Conservation (phyloP, 2,888 invertebrate genomes). For the Epirrhoe tristata region DNA sequence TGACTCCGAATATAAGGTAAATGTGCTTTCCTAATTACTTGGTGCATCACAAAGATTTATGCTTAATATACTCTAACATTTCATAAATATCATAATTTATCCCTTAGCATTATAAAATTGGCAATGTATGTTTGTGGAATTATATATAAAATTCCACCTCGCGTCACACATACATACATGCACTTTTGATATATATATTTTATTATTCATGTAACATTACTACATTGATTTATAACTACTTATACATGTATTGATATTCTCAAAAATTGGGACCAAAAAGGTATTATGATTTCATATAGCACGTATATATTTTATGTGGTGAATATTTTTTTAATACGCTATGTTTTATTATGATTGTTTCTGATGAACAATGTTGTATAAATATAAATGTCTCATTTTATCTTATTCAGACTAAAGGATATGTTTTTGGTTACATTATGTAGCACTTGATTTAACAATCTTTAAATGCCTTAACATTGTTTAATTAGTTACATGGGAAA, state of each 20-base stretch:
- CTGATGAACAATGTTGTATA: conserved; percentile 29
- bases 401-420: conserved; percentile 77
- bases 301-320: not conserved
- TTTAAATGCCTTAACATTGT: not conserved
- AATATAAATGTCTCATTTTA: conserved; percentile 53
- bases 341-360: conserved; percentile 48
- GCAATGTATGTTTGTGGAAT: conserved; percentile 68
- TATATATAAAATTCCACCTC: conserved; percentile 69
- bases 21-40: conserved; percentile 24
- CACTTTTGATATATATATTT: conserved; percentile 51
- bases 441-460: conserved; percentile 63
- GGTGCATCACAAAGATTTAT: conserved; percentile 23
- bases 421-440: conserved; percentile 77
- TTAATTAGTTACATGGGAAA: not conserved
- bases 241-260: conserved; percentile 13
- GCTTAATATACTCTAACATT: conserved; percentile 8
- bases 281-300: conserved; percentile 1
- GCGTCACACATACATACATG: conserved; percentile 74
- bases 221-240: conserved; percentile 7
- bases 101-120: conserved; percentile 46
- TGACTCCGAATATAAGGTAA: conserved; percentile 65
- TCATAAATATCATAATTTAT: not conserved
- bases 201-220: conserved; percentile 21
- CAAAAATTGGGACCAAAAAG: conserved; percentile 22
- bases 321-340: conserved; percentile 46